These are phyloP conservation scores for Austrofundulus limnaeus DNA, from an alignment of 2,113 vertebrate species.

Conservation along the genomic window DNA sequence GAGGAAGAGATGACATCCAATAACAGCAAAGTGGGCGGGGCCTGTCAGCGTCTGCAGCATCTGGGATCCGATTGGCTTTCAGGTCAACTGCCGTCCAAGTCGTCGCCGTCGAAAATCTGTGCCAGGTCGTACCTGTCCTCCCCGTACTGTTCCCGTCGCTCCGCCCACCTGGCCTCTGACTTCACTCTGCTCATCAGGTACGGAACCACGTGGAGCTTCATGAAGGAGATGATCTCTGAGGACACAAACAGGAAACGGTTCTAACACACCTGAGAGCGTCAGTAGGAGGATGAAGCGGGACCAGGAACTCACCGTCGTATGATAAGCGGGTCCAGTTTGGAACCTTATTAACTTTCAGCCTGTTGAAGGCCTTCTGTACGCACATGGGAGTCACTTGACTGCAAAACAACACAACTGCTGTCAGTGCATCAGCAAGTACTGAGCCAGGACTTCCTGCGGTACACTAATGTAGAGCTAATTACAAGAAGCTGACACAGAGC, in stretches of 20 bases:
- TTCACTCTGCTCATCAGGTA: constrained; percentile 26
- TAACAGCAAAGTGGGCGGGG: background rate
- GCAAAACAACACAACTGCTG: constrained; percentile 11
- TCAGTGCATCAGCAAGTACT: background rate
- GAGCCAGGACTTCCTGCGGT: background rate
- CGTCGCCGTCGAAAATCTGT: constrained; percentile 49
- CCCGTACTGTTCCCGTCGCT: background rate
- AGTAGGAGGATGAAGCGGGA: no score
- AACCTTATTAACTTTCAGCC: constrained; percentile 64
- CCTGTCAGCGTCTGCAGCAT: no score
- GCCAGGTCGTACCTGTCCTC: constrained; percentile 39
- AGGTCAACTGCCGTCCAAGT: constrained; percentile 20
- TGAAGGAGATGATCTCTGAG: constrained; percentile 72
- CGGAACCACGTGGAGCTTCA: constrained; percentile 49
- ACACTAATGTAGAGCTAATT: no score
- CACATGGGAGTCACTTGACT: constrained; percentile 60
- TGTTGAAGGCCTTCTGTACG: constrained; percentile 64
- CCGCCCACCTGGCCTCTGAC: background rate
- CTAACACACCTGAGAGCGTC: background rate
- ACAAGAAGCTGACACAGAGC: no score
- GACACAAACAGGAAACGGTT: background rate
- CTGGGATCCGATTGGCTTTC: background rate
- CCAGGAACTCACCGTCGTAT: constrained; percentile 59
- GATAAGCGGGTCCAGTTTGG: constrained; percentile 55
- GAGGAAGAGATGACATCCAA: background rate